Base-by-base conservation (phyloP, 2,888 invertebrate species). In the Osedax frankpressi region DNA sequence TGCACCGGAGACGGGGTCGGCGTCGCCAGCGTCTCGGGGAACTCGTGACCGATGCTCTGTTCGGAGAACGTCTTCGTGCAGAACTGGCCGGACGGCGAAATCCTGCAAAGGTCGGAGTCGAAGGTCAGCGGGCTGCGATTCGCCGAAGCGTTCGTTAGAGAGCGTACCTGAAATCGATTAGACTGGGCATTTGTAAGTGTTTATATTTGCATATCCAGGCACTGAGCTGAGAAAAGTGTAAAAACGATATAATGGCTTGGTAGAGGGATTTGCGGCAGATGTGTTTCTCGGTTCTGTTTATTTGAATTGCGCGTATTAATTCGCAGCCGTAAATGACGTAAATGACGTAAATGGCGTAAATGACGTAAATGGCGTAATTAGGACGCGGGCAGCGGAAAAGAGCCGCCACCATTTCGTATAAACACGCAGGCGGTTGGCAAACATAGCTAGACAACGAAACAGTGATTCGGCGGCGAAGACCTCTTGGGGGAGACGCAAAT, bases 201-300 rank as follows among this genome's bases (percentile, higher is more conserved):
- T 44, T 44, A 44, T 44, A 44, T 19, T 44, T 44, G 44, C 44
- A 44, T 44, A 90, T 88, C 95, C 95, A 96, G 73, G 95, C 93
- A 71, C 93, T 92, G 78, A 96, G 89, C 87, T 96, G 95, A 2
- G 95, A 96, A 87, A 96, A 96, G 86, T 94, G 93, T 75, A 96
- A 88, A 85, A 94, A 93, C 3, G 95, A 95, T 76, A 94, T 89
- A 70, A 96, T 90, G 71, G 95, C 95, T 86, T 92, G 93, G 81
- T 94, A 88, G 78, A 96, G 87, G 44, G 44, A 44, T 44, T 44
- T 44, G 19, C 44, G 44, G 19, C 44, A 44, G 19, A 44, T 44
- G 44, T 44, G 44, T 44, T 44, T 44, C 19, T 44, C 44, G 19
- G 11, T 44, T 19, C 44, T 44, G 44, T 44, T n/a, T n/a, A n/a